These are phyloP conservation scores for Diabrotica undecimpunctata DNA, from an alignment of 1,140 invertebrate genomes.

Conservation along the genomic window DNA sequence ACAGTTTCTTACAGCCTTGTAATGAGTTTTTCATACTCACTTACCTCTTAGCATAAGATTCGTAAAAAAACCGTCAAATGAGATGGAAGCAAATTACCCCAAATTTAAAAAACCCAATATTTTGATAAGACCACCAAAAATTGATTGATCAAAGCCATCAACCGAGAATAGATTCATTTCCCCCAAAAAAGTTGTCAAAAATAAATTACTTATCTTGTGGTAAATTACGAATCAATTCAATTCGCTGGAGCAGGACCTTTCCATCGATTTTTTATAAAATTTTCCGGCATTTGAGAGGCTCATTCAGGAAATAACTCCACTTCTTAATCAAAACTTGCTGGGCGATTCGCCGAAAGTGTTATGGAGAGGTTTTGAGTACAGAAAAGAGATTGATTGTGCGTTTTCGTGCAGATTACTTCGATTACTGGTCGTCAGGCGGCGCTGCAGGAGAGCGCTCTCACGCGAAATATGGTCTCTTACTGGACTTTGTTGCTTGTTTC, in stretches of 20 bases:
- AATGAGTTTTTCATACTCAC: too few species aligned
- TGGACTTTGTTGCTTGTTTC: background rate
- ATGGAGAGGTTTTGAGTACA: background rate
- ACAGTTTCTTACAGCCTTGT: too few species aligned
- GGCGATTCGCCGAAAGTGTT: background rate
- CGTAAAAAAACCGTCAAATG: background rate
- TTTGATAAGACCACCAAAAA: background rate
- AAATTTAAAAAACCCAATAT: background rate
- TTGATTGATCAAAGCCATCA: background rate
- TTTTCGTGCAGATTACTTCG: background rate
- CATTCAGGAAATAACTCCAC: conserved; percentile 2
- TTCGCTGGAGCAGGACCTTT: background rate
- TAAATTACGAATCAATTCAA: conserved; percentile 3
- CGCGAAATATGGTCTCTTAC: background rate
- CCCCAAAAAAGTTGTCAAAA: background rate
- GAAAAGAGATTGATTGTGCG: conserved; percentile 2
- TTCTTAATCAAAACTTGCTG: conserved; percentile 2
- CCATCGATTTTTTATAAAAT: conserved; percentile 3
- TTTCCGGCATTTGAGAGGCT: background rate
- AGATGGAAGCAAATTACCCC: background rate
- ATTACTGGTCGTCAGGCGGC: background rate
- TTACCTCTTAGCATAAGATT: background rate
- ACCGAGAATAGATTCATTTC: conserved; percentile 1
- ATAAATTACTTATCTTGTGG: conserved; percentile 1
- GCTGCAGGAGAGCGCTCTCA: background rate